Percentiles rank a stretch among this genome's conserved stretches.
These are phyloP conservation scores for Actenoides lindsayi DNA, from an alignment of 2,113 vertebrate genomes.

Conservation along the genomic window DNA sequence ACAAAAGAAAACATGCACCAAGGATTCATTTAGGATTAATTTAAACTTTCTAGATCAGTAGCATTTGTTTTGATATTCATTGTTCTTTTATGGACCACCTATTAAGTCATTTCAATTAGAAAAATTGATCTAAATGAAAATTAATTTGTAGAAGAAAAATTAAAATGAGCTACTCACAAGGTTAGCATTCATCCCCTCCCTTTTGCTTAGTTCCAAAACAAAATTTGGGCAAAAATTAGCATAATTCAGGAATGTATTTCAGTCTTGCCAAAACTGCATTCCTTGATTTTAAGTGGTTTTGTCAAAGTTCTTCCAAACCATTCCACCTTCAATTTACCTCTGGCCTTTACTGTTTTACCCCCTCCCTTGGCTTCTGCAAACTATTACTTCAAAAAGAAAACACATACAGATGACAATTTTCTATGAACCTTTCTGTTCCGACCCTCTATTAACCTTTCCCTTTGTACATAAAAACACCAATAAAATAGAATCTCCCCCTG, in stretches of 20 bases:
- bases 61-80: not conserved
- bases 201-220: not conserved
- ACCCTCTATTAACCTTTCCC: conserved; percentile 64
- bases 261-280: not conserved
- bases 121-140: not conserved
- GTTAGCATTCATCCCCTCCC: not conserved
- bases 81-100: not conserved
- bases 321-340: conserved; percentile 46
- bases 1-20: not conserved
- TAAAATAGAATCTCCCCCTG: conserved; percentile 33
- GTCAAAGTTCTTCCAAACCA: not conserved
- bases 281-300: not conserved
- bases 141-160: not conserved
- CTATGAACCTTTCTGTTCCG: conserved; percentile 42
- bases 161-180: not conserved
- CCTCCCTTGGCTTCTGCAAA: conserved; percentile 37
- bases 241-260: not conserved
- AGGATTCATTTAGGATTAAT: not conserved
- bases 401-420: conserved; percentile 56
- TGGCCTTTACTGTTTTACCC: conserved; percentile 26
- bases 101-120: not conserved
- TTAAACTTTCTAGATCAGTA: not conserved
- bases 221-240: not conserved
- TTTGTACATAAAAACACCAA: conserved; percentile 59
- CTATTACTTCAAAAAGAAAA: conserved; percentile 54